Evolutionary conservation across 1,140 invertebrate species (phyloP).

Genomic region (Spodoptera litura): DNA sequence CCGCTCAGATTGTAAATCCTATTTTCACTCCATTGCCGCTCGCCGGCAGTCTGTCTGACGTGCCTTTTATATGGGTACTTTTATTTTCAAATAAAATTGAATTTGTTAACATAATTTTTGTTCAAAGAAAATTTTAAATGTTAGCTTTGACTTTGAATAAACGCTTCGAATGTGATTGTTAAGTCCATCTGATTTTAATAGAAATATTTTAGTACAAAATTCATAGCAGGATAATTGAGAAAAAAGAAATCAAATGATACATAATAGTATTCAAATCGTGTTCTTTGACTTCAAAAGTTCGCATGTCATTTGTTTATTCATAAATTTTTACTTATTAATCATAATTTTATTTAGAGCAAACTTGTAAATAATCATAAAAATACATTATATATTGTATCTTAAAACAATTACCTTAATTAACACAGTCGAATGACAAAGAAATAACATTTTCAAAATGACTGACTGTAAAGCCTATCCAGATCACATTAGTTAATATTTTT

Average conservation of each 20-base stretch:
- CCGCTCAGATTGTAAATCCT: constrained; percentile 20
- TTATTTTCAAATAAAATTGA: neutral
- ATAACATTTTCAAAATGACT: constrained; percentile 61
- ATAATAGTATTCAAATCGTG: no score
- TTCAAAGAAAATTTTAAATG: no score
- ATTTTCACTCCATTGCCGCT: constrained; percentile 19
- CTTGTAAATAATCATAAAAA: no score
- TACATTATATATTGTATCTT: no score
- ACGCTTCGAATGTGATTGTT: neutral
- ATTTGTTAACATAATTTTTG: no score
- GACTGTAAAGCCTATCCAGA: constrained; percentile 58
- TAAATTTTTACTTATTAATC: no score
- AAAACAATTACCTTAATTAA: neutral
- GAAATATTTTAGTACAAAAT: no score
- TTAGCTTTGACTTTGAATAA: no score
- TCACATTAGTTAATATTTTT: constrained; percentile 61
- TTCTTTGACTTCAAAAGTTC: no score
- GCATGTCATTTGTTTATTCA: no score
- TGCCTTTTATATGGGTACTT: neutral
- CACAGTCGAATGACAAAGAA: constrained; percentile 14
- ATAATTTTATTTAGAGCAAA: no score
- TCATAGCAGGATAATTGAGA: neutral
- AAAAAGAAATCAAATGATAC: neutral
- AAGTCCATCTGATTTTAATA: neutral
- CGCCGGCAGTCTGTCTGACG: neutral